Evolutionary conservation across 2,113 vertebrate genomes (phyloP).

Genomic region (Chaetorhynchus papuensis): DNA sequence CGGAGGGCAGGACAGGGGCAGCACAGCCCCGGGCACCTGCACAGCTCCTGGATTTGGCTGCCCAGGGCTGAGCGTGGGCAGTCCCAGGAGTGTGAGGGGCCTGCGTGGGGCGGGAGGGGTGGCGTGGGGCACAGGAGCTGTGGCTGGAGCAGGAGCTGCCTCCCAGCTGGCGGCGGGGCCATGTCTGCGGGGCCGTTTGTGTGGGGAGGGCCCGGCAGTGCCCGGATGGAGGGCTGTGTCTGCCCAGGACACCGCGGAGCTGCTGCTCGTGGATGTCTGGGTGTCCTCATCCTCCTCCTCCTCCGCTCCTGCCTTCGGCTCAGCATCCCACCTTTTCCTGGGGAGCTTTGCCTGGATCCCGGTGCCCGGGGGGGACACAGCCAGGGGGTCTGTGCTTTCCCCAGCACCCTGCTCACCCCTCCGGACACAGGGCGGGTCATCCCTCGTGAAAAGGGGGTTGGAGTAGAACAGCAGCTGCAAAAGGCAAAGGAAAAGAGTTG

Average conservation of each 20-base stretch:
- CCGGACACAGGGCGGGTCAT: not conserved
- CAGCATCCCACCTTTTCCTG: not conserved
- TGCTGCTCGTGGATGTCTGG: not conserved
- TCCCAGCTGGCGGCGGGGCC: fast-evolving
- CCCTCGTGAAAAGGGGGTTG: not conserved
- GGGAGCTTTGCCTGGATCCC: not conserved
- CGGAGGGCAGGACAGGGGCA: fast-evolving
- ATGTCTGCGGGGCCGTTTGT: not conserved
- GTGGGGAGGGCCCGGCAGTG: not conserved
- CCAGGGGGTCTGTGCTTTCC: not conserved
- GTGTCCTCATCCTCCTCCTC: not conserved
- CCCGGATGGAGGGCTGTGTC: fast-evolving
- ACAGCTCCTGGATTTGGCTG: fast-evolving
- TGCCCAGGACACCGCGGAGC: not conserved
- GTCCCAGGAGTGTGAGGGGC: not conserved
- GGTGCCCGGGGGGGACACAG: fast-evolving
- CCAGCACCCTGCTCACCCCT: not conserved
- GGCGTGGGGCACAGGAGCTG: not conserved
- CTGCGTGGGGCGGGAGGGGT: not conserved
- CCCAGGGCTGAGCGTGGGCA: fast-evolving
- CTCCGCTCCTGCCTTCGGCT: fast-evolving
- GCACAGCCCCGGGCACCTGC: not conserved
- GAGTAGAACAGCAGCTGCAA: not conserved
- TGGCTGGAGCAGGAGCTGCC: not conserved
- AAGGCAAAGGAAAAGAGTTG: not conserved